phyloP scores from a whole-genome alignment of 2,797 vertebrate species.

The Hydrocynus forskahlii region DNA sequence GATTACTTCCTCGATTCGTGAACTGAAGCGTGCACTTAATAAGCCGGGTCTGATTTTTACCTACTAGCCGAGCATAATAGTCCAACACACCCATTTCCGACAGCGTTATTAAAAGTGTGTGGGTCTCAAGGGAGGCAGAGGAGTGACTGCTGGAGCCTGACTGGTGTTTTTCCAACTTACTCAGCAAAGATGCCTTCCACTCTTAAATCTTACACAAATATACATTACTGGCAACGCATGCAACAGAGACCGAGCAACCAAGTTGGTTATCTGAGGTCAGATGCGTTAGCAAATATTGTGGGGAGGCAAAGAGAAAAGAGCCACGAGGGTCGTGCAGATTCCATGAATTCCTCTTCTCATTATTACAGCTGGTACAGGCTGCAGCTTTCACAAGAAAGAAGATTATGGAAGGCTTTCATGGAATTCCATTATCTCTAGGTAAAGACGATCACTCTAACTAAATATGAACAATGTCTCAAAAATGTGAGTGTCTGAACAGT shows the following conservation, averaged over 20 bases:
- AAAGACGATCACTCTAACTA: constrained; percentile 11
- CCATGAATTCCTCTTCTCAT: constrained; percentile 60
- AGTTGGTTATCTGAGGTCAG: constrained; percentile 3
- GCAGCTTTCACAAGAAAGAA: constrained; percentile 44
- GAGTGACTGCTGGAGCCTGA: constrained; percentile 35
- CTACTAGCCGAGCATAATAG: not conserved
- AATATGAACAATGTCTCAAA: constrained; percentile 6
- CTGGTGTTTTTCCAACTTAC: constrained; percentile 54
- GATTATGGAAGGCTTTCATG: constrained; percentile 41
- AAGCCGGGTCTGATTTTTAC: constrained; percentile 12
- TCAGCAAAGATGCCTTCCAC: constrained; percentile 43
- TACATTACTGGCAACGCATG: not conserved
- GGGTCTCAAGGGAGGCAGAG: constrained; percentile 37
- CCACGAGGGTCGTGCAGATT: constrained; percentile 58
- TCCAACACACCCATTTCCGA: constrained; percentile 34
- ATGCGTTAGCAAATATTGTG: constrained; percentile 31
- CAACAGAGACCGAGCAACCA: not conserved
- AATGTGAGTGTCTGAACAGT: not conserved
- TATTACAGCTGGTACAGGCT: constrained; percentile 62
- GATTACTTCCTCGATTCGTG: not conserved
- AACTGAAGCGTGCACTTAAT: constrained; percentile 21
- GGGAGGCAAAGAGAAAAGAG: constrained; percentile 39
- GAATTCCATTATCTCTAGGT: constrained; percentile 41
- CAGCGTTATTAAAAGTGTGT: constrained; percentile 44
- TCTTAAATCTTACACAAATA: constrained; percentile 29